phyloP scores from a whole-genome alignment of 2,888 invertebrate genomes.

The Achlya flavicornis region DNA sequence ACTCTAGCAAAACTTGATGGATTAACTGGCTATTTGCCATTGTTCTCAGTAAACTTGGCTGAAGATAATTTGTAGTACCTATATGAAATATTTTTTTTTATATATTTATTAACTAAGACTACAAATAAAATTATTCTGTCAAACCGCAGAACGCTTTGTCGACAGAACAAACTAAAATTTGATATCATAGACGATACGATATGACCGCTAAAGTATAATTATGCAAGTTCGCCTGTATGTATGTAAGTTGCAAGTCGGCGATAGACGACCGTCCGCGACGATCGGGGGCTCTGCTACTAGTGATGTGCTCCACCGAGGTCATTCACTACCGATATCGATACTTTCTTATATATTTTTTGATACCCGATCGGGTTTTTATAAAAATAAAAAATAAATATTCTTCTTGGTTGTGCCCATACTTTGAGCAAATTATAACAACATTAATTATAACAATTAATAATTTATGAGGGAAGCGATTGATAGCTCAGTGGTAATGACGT shows the following conservation, averaged over 20 bases:
- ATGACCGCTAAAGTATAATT: conserved; percentile 64
- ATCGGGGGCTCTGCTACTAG: conserved; percentile 56
- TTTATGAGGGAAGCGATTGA: no score
- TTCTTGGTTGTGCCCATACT: not conserved
- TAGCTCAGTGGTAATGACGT: no score
- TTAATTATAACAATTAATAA: no score
- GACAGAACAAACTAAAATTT: not conserved
- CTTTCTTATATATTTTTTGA: conserved; percentile 14
- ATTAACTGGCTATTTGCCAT: conserved; percentile 9
- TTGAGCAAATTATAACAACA: no score
- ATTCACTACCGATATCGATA: conserved; percentile 65
- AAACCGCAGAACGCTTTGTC: no score
- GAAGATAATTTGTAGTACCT: not conserved
- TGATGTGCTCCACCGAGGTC: conserved; percentile 62
- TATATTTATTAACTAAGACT: no score
- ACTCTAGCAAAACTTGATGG: conserved; percentile 7
- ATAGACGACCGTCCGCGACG: conserved; percentile 52
- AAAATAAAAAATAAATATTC: no score
- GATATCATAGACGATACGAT: conserved; percentile 18
- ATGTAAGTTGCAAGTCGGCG: conserved; percentile 47
- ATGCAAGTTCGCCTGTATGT: conserved; percentile 65
- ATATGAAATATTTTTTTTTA: no score
- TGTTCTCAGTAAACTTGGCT: conserved; percentile 1
- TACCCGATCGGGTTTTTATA: conserved; percentile 14
- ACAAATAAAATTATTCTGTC: no score